Conservation (phyloP, 2,113 vertebrate species). For the Gavialis gangeticus region DNA sequence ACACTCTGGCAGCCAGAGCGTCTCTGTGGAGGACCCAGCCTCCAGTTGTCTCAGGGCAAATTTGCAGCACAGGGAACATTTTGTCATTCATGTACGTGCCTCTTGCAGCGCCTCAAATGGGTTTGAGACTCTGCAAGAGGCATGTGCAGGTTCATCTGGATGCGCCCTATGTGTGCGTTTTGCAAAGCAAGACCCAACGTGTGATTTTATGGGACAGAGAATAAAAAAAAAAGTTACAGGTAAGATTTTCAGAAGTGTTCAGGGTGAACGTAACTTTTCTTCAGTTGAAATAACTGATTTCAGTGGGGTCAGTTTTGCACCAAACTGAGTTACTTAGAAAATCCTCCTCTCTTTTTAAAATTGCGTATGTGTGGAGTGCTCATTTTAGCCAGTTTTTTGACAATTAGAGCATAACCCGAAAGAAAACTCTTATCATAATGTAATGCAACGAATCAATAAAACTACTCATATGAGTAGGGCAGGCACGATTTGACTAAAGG, state of each 20-base stretch:
- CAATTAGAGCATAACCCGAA: not conserved
- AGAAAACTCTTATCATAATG: not conserved
- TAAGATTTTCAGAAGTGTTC: not conserved
- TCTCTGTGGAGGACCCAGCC: too few relatives aligned
- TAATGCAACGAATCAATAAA: accelerated
- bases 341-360: not conserved
- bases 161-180: too few relatives aligned
- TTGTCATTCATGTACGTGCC: too few relatives aligned
- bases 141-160: too few relatives aligned
- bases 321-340: not conserved
- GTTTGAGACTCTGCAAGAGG: too few relatives aligned
- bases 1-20: too few relatives aligned
- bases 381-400: not conserved
- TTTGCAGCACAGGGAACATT: too few relatives aligned
- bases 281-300: not conserved
- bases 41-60: too few relatives aligned
- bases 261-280: not conserved
- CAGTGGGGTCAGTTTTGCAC: accelerated
- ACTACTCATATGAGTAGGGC: not conserved
- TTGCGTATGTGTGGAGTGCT: not conserved
- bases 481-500: not conserved
- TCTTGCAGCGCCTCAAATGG: too few relatives aligned
- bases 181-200: not conserved
- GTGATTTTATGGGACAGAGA: accelerated
- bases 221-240: accelerated